These are phyloP conservation scores for Diaprepes abbreviatus DNA, from an alignment of 2,888 invertebrate genomes.

Conservation along the genomic window DNA sequence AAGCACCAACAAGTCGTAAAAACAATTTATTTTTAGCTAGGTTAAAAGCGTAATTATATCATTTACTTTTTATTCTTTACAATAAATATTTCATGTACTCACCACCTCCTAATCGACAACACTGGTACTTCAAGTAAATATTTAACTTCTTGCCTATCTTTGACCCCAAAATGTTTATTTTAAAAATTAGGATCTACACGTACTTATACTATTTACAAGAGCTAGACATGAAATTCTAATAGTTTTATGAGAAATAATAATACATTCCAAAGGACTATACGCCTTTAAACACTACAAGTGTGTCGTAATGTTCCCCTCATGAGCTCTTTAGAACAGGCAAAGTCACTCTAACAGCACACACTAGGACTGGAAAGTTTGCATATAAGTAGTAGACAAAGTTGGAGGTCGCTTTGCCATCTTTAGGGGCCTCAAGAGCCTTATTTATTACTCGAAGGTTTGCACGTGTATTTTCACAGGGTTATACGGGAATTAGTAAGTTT, in stretches of 20 bases:
- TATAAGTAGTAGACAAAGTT: conserved; percentile 48
- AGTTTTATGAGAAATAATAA: conserved; percentile 12
- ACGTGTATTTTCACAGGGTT: conserved; percentile 30
- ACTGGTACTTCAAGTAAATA: too few relatives aligned
- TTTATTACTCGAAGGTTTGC: conserved; percentile 36
- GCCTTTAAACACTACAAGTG: conserved; percentile 41
- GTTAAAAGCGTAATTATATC: too few relatives aligned
- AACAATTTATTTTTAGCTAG: too few relatives aligned
- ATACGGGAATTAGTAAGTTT: conserved; percentile 19
- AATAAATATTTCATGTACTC: too few relatives aligned
- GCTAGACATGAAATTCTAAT: conserved; percentile 4
- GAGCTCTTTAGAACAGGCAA: conserved; percentile 49
- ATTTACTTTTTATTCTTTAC: too few relatives aligned
- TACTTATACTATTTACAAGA: background rate
- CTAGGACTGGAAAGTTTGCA: conserved; percentile 52
- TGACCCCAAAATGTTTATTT: too few relatives aligned
- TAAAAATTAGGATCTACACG: too few relatives aligned
- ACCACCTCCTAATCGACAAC: too few relatives aligned
- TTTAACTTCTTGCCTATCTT: too few relatives aligned
- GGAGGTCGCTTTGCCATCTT: conserved; percentile 49
- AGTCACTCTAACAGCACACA: conserved; percentile 39
- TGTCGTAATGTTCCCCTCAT: conserved; percentile 54
- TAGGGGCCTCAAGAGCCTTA: conserved; percentile 51
- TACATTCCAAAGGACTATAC: background rate
- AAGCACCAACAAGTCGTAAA: too few relatives aligned